Evolutionary conservation across 1,140 invertebrate species (phyloP), one percentile per base, ranked within the genome.

Genomic region (Cherax destructor): DNA sequence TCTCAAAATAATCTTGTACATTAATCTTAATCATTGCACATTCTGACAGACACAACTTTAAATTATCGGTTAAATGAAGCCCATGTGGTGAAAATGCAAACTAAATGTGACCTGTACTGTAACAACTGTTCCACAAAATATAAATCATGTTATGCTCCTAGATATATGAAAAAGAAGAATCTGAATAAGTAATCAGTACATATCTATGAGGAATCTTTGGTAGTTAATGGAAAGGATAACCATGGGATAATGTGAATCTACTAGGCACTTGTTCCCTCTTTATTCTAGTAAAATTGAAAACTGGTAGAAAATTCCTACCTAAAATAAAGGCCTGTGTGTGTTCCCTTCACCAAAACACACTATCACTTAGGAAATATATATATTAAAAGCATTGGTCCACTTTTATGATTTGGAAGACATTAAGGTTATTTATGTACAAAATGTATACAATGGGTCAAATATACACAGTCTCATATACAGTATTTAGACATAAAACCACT

Each of bases 131-230:
- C 13, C 61, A 65, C 21, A 18, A 18, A 11, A 56, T 56, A 56
- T 56, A 56, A 41, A 56, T 13, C 65, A 69, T 11, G 21, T 59
- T 30, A 59, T 81, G n/a, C 24, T 21, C 24, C 21, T 56, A 30
- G 79, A 52, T 24, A 21, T 56, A 41, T 81, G 24, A 59, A 59
- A 56, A 74, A 74, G 18, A 74, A 30, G 18, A 59, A 30, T 52
- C 49, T n/a, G 50, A 30, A 52, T 59, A 81, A 59, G 9, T 24
- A 50, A 56, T 24, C 24, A 81, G 59, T 81, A 30, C 69, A 74
- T 30, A 74, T 30, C 50, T 86, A 86, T 78, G n/a, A 59, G 85
- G 61, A 86, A 78, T 86, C 85, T 86, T 86, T 86, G 85, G 85
- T 86, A 86, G 24, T 86, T 86, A 86, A 24, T 86, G 74, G 85